Conservation (phyloP, 2,113 vertebrate genomes). For the Daboia siamensis region DNA sequence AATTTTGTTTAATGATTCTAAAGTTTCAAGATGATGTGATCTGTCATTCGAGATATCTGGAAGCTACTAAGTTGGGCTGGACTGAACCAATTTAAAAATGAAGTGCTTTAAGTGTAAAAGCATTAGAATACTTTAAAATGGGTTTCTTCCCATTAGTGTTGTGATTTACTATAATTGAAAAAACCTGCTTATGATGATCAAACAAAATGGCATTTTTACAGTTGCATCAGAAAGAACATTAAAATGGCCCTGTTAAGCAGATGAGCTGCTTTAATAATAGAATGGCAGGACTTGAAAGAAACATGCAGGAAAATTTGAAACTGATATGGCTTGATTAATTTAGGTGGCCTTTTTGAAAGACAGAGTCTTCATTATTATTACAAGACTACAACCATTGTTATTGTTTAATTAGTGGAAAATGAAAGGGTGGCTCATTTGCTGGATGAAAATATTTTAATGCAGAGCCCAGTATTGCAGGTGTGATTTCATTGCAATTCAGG, state of each 20-base stretch:
- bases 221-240: not conserved
- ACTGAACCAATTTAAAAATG: not conserved
- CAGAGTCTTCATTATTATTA: not conserved
- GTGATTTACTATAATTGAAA: not conserved
- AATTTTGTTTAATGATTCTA: not conserved
- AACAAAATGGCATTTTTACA: not conserved
- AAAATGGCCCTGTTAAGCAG: not conserved
- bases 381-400: not conserved
- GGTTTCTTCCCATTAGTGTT: not conserved
- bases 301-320: conserved; percentile 16
- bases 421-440: conserved; percentile 1
- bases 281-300: conserved; percentile 2
- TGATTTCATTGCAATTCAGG: not conserved
- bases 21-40: not conserved
- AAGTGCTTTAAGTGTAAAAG: not conserved
- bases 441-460: conserved; percentile 15
- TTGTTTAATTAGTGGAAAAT: conserved; percentile 26
- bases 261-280: not conserved
- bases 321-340: conserved; percentile 32
- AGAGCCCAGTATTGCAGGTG: not conserved
- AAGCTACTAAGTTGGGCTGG: not conserved
- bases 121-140: conserved; percentile 13
- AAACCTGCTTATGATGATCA: not conserved
- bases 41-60: not conserved
- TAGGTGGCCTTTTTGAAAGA: conserved; percentile 30